Evolutionary conservation across 2,797 vertebrate genomes (phyloP).

Genomic region (Etheostoma nigrum): DNA sequence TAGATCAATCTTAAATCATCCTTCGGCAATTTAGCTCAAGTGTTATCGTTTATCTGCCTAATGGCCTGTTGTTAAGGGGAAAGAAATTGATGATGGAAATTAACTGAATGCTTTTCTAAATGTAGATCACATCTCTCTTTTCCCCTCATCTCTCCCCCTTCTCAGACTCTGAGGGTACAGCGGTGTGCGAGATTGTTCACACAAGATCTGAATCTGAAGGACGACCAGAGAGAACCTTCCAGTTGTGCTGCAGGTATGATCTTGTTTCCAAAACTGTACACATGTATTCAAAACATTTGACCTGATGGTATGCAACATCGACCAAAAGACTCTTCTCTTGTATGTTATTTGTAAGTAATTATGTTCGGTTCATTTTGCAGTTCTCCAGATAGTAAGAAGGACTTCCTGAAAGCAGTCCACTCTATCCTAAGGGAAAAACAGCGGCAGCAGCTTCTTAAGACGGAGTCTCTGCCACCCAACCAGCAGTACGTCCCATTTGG

Average conservation of each 20-base stretch:
- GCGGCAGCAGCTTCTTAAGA: slow-evolving; percentile 94
- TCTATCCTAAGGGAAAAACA: slow-evolving; percentile 96
- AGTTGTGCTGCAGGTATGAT: slow-evolving; percentile 94
- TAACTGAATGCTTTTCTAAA: slow-evolving; percentile 39
- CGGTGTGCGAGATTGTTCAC: slow-evolving; percentile 94
- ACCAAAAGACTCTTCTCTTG: background rate
- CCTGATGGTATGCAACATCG: rapidly evolving
- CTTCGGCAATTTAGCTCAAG: slow-evolving; percentile 14
- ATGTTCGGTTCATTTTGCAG: slow-evolving; percentile 70
- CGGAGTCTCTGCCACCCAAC: slow-evolving; percentile 91
- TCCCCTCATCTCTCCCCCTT: background rate
- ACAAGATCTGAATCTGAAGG: slow-evolving; percentile 96
- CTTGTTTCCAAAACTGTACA: background rate
- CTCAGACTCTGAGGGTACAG: slow-evolving; percentile 91
- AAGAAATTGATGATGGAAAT: slow-evolving; percentile 44
- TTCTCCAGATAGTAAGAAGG: slow-evolving; percentile 93
- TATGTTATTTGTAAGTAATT: background rate
- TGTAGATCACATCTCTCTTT: slow-evolving; percentile 29
- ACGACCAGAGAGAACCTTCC: slow-evolving; percentile 94
- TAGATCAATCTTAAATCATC: slow-evolving; percentile 46
- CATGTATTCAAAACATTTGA: background rate
- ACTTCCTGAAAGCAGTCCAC: slow-evolving; percentile 94
- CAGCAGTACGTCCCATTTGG: slow-evolving; percentile 98
- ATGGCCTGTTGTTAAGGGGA: slow-evolving; percentile 47
- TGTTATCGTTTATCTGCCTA: slow-evolving; percentile 38